Percentiles rank a stretch among this genome's conserved stretches.
These are phyloP conservation scores for Synchiropus splendidus DNA, from an alignment of 2,113 vertebrate genomes.

Conservation along the genomic window DNA sequence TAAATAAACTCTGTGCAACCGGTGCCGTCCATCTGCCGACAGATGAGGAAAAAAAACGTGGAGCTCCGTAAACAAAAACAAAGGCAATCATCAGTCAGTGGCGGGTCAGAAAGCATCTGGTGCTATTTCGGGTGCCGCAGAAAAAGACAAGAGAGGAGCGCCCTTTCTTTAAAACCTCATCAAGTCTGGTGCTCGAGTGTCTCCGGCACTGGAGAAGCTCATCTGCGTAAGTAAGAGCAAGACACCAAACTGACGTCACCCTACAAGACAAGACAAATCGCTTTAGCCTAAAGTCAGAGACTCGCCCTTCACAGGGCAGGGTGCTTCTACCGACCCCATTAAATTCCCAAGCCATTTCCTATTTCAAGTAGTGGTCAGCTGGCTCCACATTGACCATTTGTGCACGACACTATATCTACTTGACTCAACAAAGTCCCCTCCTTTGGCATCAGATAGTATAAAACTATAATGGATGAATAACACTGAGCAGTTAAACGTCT, in stretches of 20 bases:
- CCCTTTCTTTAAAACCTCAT: constrained; percentile 70
- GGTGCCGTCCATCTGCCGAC: constrained; percentile 55
- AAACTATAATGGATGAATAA: too few relatives aligned
- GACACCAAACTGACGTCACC: constrained; percentile 35
- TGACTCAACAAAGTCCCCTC: too few relatives aligned
- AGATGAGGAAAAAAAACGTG: constrained; percentile 63
- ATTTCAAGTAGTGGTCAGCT: too few relatives aligned
- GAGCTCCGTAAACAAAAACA: constrained; percentile 71
- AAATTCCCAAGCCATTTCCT: too few relatives aligned
- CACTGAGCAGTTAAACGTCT: too few relatives aligned
- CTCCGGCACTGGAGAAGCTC: constrained; percentile 30
- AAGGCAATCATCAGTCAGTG: constrained; percentile 59
- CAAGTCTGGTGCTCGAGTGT: constrained; percentile 34
- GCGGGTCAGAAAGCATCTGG: constrained; percentile 55
- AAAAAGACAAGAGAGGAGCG: constrained; percentile 38
- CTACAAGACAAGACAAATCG: too few relatives aligned
- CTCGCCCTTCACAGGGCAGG: too few relatives aligned
- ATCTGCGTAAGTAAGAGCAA: constrained; percentile 27
- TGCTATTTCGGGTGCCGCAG: constrained; percentile 21
- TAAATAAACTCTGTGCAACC: constrained; percentile 65
- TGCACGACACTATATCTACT: too few relatives aligned
- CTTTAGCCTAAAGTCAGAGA: too few relatives aligned
- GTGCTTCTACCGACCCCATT: too few relatives aligned
- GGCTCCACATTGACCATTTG: too few relatives aligned
- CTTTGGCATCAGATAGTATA: too few relatives aligned